Evolutionary conservation across 2,888 invertebrate species (phyloP), one percentile per base, ranked within the genome.

Genomic region (Torymus texanus): DNA sequence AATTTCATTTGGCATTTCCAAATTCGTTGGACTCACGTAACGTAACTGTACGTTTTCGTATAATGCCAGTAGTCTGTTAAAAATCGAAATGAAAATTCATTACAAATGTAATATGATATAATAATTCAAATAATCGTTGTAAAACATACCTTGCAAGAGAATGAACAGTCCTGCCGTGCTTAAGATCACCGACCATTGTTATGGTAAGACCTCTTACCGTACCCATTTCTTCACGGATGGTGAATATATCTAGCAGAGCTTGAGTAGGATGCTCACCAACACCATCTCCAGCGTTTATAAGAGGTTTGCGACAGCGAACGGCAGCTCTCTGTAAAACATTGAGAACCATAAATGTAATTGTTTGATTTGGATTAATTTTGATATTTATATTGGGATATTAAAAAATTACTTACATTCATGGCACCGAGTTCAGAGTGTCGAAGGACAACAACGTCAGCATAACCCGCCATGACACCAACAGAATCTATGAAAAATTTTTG

Each of bases 231-330:
- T 99, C 98, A 82, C 99, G 93, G 85, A 99, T 99, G 5, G 99
- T 99, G 88, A 98, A 99, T 3, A 99, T 94, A 88, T 99, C 99
- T 12, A 99, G 92, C 14, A 99, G 91, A 0, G 99, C 99, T 92
- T 99, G 99, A 0, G 98, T 98, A 0, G 99, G 99, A 91, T 98
- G 98, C 89, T 98, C 98, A 0, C 98, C 98, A 0, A 97, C 93
- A 11, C 99, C 99, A 91, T 99, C 99, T 1, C 99, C 99, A 13
- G 98, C 99, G 91, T 99, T 99, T 72, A 99, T 94, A n/a, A 99
- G 91, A 0, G 98, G 98, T 87, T 96, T 97, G 1, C 96, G 93
- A 84, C 95, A 95, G 80, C 94, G 94, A 16, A 94, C 93, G 0
- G 98, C 94, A 0, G 97, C 97, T 85, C 94, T 93, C 97, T 97